Percentiles rank a stretch among this genome's conserved stretches.
Conservation (phyloP, 2,888 invertebrate genomes). For the Sminthurinus aureus region DNA sequence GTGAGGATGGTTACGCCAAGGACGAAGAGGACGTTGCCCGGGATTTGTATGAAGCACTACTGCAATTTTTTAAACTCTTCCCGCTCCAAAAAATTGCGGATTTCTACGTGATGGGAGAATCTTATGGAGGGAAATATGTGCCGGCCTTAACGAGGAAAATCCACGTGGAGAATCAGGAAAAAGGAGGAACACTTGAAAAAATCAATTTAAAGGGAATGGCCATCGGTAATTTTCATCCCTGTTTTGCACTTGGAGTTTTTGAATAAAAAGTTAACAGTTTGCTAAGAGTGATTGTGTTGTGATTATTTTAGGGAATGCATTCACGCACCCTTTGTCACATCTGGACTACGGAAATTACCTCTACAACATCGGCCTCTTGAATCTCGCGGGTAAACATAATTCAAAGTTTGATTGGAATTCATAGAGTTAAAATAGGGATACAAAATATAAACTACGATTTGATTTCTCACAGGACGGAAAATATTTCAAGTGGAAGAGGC, state of each 20-base stretch:
- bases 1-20: neutral
- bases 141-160: neutral
- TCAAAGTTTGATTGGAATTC: too few relatives aligned
- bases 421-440: neutral
- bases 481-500: neutral
- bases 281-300: neutral
- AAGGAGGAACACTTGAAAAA: neutral
- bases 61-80: neutral
- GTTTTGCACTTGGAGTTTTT: neutral
- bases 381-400: too few relatives aligned
- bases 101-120: neutral
- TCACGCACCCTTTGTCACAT: neutral
- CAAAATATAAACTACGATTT: neutral
- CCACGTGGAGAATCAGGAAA: neutral
- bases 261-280: too few relatives aligned
- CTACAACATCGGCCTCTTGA: too few relatives aligned
- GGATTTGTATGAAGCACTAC: neutral
- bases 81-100: neutral
- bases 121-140: conserved; percentile 2
- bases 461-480: neutral
- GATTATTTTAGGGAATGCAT: neutral
- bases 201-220: conserved; percentile 8
- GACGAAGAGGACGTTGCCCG: neutral
- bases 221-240: neutral
- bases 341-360: neutral